Conservation (phyloP, 2,113 vertebrate species). For the Rhadina sibilatrix region DNA sequence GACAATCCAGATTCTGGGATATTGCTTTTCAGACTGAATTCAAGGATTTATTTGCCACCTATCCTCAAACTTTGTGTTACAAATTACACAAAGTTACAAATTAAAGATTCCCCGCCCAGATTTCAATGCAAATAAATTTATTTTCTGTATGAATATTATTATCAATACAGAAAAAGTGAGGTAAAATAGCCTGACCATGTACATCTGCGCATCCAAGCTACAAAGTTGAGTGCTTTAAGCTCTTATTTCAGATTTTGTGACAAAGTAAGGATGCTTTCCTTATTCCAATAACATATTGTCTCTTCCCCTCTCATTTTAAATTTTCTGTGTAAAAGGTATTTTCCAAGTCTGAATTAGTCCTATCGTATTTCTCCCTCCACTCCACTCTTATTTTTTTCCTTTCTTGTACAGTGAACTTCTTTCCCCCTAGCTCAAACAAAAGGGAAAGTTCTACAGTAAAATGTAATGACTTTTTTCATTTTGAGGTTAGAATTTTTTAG, state of each 20-base stretch:
- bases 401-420: background rate
- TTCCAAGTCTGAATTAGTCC: background rate
- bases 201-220: background rate
- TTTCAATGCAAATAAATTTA: background rate
- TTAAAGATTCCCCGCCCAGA: background rate
- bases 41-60: background rate
- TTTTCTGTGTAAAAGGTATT: background rate
- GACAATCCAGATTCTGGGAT: background rate
- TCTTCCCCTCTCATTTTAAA: background rate
- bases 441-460: background rate
- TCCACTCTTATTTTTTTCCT: background rate
- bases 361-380: too few species aligned
- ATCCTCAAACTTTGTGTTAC: background rate
- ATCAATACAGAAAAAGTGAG: background rate
- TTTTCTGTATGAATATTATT: background rate
- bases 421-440: background rate
- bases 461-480: background rate
- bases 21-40: background rate
- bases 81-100: rapidly evolving
- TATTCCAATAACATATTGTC: background rate
- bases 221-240: background rate
- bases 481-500: background rate
- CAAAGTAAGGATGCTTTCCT: background rate
- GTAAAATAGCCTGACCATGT: background rate
- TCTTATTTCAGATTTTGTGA: background rate